Evolutionary conservation across 2,797 vertebrate genomes (phyloP).

Genomic region (Danio albolineatus): DNA sequence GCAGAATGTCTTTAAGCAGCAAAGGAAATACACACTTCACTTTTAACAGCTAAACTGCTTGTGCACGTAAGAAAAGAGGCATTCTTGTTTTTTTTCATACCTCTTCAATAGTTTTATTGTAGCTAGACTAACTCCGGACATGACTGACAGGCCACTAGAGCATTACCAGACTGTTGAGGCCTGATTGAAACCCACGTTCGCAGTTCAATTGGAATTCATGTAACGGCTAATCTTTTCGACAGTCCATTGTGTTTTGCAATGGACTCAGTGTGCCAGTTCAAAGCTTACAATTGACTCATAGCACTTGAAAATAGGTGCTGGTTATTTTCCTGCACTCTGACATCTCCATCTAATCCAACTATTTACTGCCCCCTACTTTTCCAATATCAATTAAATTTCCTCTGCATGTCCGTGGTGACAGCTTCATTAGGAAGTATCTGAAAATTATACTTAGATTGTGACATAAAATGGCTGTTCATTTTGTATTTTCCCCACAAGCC

Average conservation of each 20-base stretch:
- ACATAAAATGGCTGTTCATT: conserved; percentile 8
- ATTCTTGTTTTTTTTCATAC: conserved; percentile 5
- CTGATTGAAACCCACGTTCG: conserved; percentile 37
- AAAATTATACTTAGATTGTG: neutral
- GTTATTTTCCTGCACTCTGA: conserved; percentile 43
- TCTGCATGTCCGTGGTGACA: neutral
- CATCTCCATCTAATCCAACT: conserved; percentile 43
- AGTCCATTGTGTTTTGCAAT: conserved; percentile 79
- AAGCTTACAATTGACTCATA: conserved; percentile 69
- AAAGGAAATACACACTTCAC: neutral
- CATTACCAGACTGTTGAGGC: conserved; percentile 58
- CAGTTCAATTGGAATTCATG: conserved; percentile 31
- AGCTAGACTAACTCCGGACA: conserved; percentile 81
- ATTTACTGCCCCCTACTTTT: neutral
- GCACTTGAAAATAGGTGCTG: conserved; percentile 61
- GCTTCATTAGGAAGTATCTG: conserved; percentile 17
- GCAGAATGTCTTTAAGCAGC: neutral
- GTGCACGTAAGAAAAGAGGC: conserved; percentile 47
- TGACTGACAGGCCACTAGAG: conserved; percentile 79
- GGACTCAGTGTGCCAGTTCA: conserved; percentile 69
- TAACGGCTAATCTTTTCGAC: conserved; percentile 76
- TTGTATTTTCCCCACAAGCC: conserved; percentile 23
- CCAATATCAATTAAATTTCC: neutral
- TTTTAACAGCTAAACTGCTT: conserved; percentile 70
- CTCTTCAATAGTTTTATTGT: conserved; percentile 72